phyloP scores from a whole-genome alignment of 2,113 vertebrate genomes.

The Synchiropus splendidus region DNA sequence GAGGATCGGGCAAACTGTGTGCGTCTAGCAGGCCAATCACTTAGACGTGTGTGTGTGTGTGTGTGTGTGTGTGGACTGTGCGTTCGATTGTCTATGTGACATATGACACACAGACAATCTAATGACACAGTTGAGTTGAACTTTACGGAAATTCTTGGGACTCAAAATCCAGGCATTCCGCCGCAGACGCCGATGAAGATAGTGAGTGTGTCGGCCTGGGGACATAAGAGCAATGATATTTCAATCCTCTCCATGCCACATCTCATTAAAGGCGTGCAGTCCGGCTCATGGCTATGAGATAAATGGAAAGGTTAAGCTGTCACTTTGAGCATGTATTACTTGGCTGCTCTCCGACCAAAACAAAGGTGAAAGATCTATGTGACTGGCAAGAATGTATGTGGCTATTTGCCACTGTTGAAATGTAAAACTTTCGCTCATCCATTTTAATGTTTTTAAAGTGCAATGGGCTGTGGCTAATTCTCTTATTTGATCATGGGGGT shows the following conservation, averaged over 20 bases:
- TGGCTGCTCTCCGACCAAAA: conserved; percentile 24
- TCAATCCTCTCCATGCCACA: conserved; percentile 43
- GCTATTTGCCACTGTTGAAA: too few species aligned
- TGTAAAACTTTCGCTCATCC: too few species aligned
- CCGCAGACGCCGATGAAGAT: conserved; percentile 20
- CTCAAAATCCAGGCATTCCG: conserved; percentile 27
- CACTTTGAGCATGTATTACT: conserved; percentile 47
- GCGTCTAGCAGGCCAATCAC: conserved; percentile 60
- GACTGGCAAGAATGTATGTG: conserved; percentile 37
- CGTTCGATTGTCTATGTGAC: conserved; percentile 37
- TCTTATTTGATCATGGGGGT: too few species aligned
- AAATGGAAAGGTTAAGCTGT: conserved; percentile 62
- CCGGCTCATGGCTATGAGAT: conserved; percentile 43
- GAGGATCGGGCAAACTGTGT: conserved; percentile 50
- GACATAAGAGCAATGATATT: conserved; percentile 51
- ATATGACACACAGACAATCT: conserved; percentile 21
- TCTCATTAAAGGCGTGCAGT: conserved; percentile 34
- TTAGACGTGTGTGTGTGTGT: conserved; percentile 52
- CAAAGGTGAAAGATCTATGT: conserved; percentile 22
- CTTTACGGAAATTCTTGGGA: conserved; percentile 22
- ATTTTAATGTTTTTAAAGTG: too few species aligned
- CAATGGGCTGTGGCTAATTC: not conserved
- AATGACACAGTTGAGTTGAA: conserved; percentile 31
- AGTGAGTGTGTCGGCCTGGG: conserved; percentile 22
- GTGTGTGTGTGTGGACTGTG: conserved; percentile 27